Conservation (phyloP, 2,888 invertebrate genomes). For the Hartigia nigra region DNA sequence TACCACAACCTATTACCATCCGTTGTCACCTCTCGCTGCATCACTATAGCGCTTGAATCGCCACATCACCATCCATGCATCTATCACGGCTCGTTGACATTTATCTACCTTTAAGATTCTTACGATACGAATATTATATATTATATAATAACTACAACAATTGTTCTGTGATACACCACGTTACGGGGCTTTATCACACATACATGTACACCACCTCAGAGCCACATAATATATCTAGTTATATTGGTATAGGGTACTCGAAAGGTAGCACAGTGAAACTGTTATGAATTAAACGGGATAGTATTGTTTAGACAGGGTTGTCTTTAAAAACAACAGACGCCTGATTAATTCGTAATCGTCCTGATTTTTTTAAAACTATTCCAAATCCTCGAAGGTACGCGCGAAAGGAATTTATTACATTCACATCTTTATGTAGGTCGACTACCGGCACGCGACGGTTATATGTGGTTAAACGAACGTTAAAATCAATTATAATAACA, state of each 20-base stretch:
- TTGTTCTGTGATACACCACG: conserved; percentile 66
- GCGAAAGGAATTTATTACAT: background rate
- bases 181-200: conserved; percentile 66
- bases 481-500: background rate
- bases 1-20: conserved; percentile 34
- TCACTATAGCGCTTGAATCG: conserved; percentile 61
- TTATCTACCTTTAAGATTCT: conserved; percentile 60
- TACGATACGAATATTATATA: conserved; percentile 49
- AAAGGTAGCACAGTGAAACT: conserved; percentile 35
- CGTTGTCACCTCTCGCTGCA: conserved; percentile 56
- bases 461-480: background rate
- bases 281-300: conserved; percentile 31
- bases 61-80: conserved; percentile 58
- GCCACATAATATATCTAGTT: conserved; percentile 21
- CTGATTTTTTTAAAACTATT: background rate
- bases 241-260: conserved; percentile 14
- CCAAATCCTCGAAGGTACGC: background rate
- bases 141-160: conserved; percentile 59
- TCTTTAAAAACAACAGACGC: background rate
- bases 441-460: background rate
- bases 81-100: conserved; percentile 62
- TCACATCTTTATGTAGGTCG: background rate
- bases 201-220: conserved; percentile 30
- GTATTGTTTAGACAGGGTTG: background rate
- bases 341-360: background rate